Evolutionary conservation across 2,888 invertebrate species (phyloP).

Genomic region (Eupithecia tripunctaria): DNA sequence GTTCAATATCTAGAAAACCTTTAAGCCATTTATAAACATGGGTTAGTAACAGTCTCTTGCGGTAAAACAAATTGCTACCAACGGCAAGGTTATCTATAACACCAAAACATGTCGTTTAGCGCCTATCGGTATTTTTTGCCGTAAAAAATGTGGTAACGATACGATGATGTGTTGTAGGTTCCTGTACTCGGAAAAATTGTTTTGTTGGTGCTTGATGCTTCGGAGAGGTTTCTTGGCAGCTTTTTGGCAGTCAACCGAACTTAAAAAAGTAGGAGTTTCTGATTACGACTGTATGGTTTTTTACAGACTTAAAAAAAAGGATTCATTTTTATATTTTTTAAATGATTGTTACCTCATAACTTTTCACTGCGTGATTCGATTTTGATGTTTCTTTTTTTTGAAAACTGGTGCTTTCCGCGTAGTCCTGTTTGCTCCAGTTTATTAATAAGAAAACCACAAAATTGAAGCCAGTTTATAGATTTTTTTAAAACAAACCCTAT

Average conservation of each 20-base stretch:
- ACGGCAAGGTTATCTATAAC: slow-evolving; percentile 1
- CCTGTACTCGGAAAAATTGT: slow-evolving; percentile 49
- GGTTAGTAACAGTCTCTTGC: neutral
- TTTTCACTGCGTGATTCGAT: no score
- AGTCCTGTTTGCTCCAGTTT: no score
- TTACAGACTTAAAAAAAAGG: no score
- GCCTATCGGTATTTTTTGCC: slow-evolving; percentile 18
- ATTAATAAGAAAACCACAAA: no score
- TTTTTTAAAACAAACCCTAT: no score
- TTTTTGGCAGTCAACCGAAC: neutral
- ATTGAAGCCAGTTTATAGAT: no score
- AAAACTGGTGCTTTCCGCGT: no score
- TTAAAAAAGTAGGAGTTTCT: no score
- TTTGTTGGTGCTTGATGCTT: slow-evolving; percentile 46
- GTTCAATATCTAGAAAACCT: neutral
- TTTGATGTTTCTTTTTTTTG: no score
- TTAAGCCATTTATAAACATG: neutral
- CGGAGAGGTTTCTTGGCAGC: slow-evolving; percentile 41
- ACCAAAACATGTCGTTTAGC: slow-evolving; percentile 18
- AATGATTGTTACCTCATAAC: no score
- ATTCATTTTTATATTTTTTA: no score
- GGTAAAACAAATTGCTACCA: slow-evolving; percentile 7
- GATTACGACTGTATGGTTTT: no score
- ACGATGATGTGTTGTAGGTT: slow-evolving; percentile 46
- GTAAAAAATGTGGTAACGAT: slow-evolving; percentile 42